Base-by-base conservation (phyloP, 2,797 vertebrate genomes). In the Sphenopsis melanotis region DNA sequence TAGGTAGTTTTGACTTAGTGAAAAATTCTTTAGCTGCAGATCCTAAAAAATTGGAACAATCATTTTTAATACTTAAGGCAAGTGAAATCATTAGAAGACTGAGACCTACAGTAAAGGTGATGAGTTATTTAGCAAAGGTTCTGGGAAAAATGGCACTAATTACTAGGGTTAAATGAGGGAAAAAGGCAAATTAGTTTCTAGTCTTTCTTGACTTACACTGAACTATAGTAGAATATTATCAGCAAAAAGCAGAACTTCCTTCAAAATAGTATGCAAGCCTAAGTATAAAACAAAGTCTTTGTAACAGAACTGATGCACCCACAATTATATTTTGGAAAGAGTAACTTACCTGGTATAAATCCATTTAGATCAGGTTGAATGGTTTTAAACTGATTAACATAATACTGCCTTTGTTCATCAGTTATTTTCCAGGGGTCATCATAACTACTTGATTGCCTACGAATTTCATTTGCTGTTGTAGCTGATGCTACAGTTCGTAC, bases 361-460 rank as follows among this genome's bases (percentile, higher is more conserved):
- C 99, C 99, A 37, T 98, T 99, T 87, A 99, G 98, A 98, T 99
- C 99, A 65, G 99, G 98, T 88, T 99, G 99, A 98, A 99, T 99
- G 97, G 98, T 99, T 98, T 99, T 99, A 98, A 99, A 99, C 94
- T 99, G 99, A 98, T 99, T 99, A 96, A 99, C 98, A 97, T 99
- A 99, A 99, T 99, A 99, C 98, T 99, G 99, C 96, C 99, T 98
- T 98, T 99, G 99, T 98, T 99, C 99, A 75, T 99, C 99, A 56
- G 99, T 99, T 98, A 99, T 99, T 98, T 99, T 99, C 99, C 99
- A 99, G 47, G 99, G 99, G 94, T 99, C 99, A 53, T 99, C 99
- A 49, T 99, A 99, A 97, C 98, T 98, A 96, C 99, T 99, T 84
- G 99, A 99, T 98, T 99, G 99, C 96, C 99, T 99, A 98, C 99